Evolutionary conservation across 2,888 invertebrate species (phyloP), one percentile per base, ranked within the genome.

Genomic region (Macaria liturata): DNA sequence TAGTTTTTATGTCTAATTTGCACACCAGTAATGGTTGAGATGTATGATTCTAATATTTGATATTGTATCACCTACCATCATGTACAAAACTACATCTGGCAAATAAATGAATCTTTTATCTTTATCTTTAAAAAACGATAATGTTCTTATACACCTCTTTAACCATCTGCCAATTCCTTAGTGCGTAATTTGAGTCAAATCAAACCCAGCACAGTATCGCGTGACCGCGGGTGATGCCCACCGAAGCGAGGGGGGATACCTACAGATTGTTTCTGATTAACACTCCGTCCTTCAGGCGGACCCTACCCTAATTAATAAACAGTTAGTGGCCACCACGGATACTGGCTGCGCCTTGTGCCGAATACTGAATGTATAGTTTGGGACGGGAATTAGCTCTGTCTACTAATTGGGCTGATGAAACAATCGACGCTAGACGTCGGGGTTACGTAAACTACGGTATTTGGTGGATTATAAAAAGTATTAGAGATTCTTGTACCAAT

Each of bases 271-370:
- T 73, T 76, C 73, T 71, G 73, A 71, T 72, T 70, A 72, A 70
- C 67, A 62, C 65, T 66, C 59, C 67, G 73, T 58, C 69, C 74
- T 70, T 68, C 68, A 69, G 70, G 61, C 67, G 62, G 68, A 66
- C 72, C 74, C 67, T 61, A 66, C 76, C 71, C 69, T 75, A 67
- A 76, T 75, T 75, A 76, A 72, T 75, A 76, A 74, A 72, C 71
- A 67, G 70, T 74, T 64, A 61, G 51, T 48, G 47, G 52, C 55
- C 52, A 46, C 55, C 20, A 20, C 20, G 20, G 20, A 1, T 20
- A 20, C 55, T 48, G 47, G 52, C 55, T 56, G 42, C 55, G 51
- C 59, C 59, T 56, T 39, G 32, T 9, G 48, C 49, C 58, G 54
- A 43, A 51, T 47, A 52, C 31, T 49, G 43, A 37, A 45, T 49